Percentiles rank a stretch among this genome's conserved stretches.
These are phyloP conservation scores for Sepiola atlantica DNA, from an alignment of 2,888 invertebrate species.

Conservation along the genomic window DNA sequence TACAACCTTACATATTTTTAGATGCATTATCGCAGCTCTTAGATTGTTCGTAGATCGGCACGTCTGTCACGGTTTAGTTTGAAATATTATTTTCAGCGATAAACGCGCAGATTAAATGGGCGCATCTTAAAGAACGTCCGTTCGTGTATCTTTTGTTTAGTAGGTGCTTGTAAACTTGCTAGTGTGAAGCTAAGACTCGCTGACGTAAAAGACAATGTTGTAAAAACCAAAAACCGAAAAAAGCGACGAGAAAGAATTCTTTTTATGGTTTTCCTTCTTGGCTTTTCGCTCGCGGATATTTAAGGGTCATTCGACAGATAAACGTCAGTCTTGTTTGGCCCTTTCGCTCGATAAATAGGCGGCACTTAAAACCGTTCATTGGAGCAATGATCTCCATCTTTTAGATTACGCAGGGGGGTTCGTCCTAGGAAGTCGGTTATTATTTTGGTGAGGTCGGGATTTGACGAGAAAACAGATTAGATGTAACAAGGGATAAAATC, in stretches of 20 bases:
- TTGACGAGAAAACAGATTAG: neutral
- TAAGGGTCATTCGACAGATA: neutral
- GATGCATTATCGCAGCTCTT: too few relatives aligned
- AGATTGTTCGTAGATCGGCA: too few relatives aligned
- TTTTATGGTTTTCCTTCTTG: neutral
- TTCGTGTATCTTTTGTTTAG: neutral
- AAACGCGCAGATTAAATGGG: too few relatives aligned
- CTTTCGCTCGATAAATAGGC: neutral
- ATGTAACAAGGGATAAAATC: too few relatives aligned
- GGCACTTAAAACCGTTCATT: slow-evolving; percentile 6
- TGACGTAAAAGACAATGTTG: neutral
- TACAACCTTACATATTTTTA: too few relatives aligned
- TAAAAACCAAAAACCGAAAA: too few relatives aligned
- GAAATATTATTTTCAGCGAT: too few relatives aligned
- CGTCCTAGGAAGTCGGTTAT: neutral
- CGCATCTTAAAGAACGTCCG: too few relatives aligned
- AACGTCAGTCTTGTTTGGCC: slow-evolving; percentile 2
- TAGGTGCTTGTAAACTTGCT: neutral
- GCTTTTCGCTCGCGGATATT: neutral
- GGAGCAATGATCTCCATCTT: neutral
- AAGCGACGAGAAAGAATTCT: neutral
- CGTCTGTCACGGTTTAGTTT: too few relatives aligned
- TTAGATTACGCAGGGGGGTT: neutral
- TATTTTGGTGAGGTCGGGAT: neutral
- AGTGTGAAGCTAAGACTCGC: neutral